phyloP scores from a whole-genome alignment of 2,113 vertebrate genomes.

The Apodemus speciosus region DNA sequence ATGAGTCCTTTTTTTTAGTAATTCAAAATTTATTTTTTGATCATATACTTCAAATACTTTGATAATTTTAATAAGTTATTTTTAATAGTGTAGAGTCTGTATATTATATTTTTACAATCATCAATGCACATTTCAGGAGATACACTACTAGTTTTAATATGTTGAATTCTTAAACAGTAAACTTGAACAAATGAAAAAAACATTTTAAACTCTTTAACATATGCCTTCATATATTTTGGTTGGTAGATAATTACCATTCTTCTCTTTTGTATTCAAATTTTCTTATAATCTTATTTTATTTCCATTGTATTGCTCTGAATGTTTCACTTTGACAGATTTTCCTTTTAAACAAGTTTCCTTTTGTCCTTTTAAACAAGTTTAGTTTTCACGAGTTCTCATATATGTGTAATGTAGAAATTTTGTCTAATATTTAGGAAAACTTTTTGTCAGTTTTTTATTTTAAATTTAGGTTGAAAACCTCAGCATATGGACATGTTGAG shows the following conservation, averaged over 20 bases:
- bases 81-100: too few relatives aligned
- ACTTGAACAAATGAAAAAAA: neutral
- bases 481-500: neutral
- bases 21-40: too few relatives aligned
- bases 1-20: neutral
- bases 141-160: neutral
- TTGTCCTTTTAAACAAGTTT: too few relatives aligned
- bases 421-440: neutral
- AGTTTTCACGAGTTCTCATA: neutral
- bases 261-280: neutral
- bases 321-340: neutral
- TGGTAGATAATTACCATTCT: neutral
- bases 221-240: neutral
- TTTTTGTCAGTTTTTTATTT: neutral
- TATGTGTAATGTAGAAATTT: neutral
- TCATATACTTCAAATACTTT: too few relatives aligned
- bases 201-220: neutral
- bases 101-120: too few relatives aligned
- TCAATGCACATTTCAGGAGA: neutral
- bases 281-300: neutral
- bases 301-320: neutral
- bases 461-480: neutral
- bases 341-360: too few relatives aligned
- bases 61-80: too few relatives aligned
- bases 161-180: neutral